Evolutionary conservation across 2,113 vertebrate species (phyloP).

Genomic region (Acanthisitta chloris): DNA sequence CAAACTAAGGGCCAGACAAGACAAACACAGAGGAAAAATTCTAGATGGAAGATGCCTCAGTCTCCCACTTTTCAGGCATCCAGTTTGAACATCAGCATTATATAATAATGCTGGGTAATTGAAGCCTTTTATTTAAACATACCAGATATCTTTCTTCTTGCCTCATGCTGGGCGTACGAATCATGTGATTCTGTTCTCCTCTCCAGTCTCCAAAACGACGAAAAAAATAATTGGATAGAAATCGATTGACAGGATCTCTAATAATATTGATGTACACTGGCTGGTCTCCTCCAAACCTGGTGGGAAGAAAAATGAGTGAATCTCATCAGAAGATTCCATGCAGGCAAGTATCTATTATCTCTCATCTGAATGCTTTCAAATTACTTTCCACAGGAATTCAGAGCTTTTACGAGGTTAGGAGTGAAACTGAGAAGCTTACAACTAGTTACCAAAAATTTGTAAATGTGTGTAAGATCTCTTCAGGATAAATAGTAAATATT

Average conservation of each 20-base stretch:
- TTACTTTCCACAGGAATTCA: neutral
- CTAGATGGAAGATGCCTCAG: neutral
- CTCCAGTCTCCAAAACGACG: constrained; percentile 98
- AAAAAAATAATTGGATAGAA: constrained; percentile 98
- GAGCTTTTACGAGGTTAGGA: neutral
- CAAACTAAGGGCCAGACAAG: neutral
- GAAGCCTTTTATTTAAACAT: constrained; percentile 44
- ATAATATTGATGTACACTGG: constrained; percentile 98
- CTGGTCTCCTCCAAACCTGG: constrained; percentile 94
- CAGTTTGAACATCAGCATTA: neutral
- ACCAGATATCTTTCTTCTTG: constrained; percentile 97
- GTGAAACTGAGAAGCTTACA: neutral
- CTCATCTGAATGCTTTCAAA: neutral
- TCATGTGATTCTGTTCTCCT: constrained; percentile 97
- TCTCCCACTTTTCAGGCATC: neutral
- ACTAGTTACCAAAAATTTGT: neutral
- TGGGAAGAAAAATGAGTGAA: neutral
- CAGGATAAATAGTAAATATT: neutral
- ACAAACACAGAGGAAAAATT: neutral
- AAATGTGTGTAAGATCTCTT: neutral
- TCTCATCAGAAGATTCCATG: neutral
- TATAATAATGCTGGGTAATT: neutral
- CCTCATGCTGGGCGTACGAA: constrained; percentile 96
- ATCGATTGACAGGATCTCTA: constrained; percentile 93
- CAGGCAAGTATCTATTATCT: fast-evolving